Base-by-base conservation (phyloP, 2,797 vertebrate genomes). In the Iguana delicatissima region DNA sequence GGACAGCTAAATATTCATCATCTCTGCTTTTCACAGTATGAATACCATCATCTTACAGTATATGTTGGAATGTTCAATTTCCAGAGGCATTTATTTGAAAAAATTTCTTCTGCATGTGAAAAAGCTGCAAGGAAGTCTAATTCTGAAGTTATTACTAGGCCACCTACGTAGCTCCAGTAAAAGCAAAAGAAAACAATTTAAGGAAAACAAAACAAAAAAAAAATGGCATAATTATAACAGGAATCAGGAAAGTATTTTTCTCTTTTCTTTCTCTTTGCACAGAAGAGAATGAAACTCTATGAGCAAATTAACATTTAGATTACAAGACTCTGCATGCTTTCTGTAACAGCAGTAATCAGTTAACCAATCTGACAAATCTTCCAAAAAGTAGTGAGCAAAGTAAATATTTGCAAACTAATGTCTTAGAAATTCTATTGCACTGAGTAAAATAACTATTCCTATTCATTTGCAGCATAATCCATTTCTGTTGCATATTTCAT, bases 1-100 rank as follows among this genome's bases (percentile, higher is more conserved):
- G 32, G 29, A 93, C 90, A 93, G 76, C 93, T 90, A 93, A 94
- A 93, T 93, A 83, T 89, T 89, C 94, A 79, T 32, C 67, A 80
- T 90, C 81, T 90, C 24, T 35, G 46, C 50, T 64, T 85, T 32
- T 24, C 69, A 76, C 69, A 95, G 67, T 89, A 91, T 87, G 92
- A 94, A 94, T 38, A 59, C n/a, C 10, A 92, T 55, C 77, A 87
- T 55, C 26, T 50, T 89, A 72, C 79, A 90, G 74, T 72, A 91
- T 59, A 86, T 42, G 76, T 16, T 81, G 83, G 69, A 89, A 83
- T n/a, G 86, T 59, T 89, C 62, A 57, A 29, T 91, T 94, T 87
- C 24, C 77, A 55, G 87, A 57, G 46, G 64, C 20, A 89, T 93
- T 89, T 83, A 73, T 76, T 38, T 76, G 13, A 14, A 85, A 85